phyloP scores from a whole-genome alignment of 2,888 invertebrate genomes.

The Protodeltote pygarga region DNA sequence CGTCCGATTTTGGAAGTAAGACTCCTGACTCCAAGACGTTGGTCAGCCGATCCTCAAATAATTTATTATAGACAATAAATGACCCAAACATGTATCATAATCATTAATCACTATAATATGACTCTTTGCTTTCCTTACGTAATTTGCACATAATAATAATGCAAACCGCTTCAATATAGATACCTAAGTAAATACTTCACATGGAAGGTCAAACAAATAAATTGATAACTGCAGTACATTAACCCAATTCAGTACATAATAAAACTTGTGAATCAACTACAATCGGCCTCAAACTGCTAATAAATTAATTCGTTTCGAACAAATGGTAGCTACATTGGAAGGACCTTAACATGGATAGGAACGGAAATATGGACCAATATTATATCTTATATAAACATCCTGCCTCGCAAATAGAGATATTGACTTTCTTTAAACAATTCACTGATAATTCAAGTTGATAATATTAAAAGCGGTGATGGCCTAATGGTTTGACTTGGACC shows the following conservation, averaged over 20 bases:
- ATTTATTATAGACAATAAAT: neutral
- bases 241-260: conserved; percentile 36
- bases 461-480: neutral
- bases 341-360: conserved; percentile 64
- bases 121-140: neutral
- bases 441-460: conserved; percentile 28
- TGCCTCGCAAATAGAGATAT: conserved; percentile 44
- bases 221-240: conserved; percentile 36
- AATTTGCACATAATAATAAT: conserved; percentile 6
- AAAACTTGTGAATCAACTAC: conserved; percentile 27
- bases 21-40: too few relatives aligned
- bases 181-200: too few relatives aligned
- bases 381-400: conserved; percentile 65
- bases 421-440: conserved; percentile 52
- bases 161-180: too few relatives aligned
- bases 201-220: conserved; percentile 27
- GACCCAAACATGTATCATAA: too few relatives aligned
- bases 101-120: too few relatives aligned
- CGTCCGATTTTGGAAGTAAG: too few relatives aligned
- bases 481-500: neutral
- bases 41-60: too few relatives aligned
- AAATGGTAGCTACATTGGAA: conserved; percentile 56
- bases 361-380: conserved; percentile 50
- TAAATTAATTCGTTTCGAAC: conserved; percentile 39
- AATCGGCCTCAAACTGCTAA: conserved; percentile 40